A percentile compares a stretch with the other conserved stretches of the same genome.
phyloP scores from a whole-genome alignment of 2,888 invertebrate species.

The Cryptus armator region DNA sequence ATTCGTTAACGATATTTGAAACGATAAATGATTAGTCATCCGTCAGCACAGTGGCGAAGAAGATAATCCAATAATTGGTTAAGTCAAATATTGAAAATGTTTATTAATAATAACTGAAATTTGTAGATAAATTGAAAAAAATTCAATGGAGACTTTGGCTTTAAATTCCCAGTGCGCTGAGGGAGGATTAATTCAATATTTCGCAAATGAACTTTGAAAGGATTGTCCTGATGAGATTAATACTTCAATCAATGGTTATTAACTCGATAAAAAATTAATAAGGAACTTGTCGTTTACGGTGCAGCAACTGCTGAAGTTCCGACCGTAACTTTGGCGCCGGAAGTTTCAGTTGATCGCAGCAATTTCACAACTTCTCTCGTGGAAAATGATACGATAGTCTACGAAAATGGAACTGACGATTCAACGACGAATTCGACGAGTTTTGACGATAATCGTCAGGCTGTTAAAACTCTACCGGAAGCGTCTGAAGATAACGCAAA shows the following conservation, averaged over 20 bases:
- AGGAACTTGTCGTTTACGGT: conserved; percentile 5
- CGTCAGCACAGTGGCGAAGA: too few relatives aligned
- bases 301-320: conserved; percentile 21
- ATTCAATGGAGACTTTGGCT: too few relatives aligned
- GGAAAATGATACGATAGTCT: conserved; percentile 22
- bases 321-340: neutral
- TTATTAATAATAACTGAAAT: too few relatives aligned
- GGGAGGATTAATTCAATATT: too few relatives aligned
- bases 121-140: too few relatives aligned
- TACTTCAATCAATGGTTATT: conserved; percentile 2
- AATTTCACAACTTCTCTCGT: neutral
- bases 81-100: too few relatives aligned
- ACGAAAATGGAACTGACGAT: neutral
- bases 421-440: neutral
- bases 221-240: too few relatives aligned
- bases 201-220: too few relatives aligned
- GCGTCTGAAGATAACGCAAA: neutral
- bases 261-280: neutral
- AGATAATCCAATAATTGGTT: too few relatives aligned
- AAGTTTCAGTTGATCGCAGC: neutral
- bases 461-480: neutral
- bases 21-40: too few relatives aligned
- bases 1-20: conserved; percentile 9
- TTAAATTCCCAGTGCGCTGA: too few relatives aligned
- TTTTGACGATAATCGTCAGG: neutral